phyloP scores from a whole-genome alignment of 2,797 vertebrate genomes.

The Sebastes hubbsi region DNA sequence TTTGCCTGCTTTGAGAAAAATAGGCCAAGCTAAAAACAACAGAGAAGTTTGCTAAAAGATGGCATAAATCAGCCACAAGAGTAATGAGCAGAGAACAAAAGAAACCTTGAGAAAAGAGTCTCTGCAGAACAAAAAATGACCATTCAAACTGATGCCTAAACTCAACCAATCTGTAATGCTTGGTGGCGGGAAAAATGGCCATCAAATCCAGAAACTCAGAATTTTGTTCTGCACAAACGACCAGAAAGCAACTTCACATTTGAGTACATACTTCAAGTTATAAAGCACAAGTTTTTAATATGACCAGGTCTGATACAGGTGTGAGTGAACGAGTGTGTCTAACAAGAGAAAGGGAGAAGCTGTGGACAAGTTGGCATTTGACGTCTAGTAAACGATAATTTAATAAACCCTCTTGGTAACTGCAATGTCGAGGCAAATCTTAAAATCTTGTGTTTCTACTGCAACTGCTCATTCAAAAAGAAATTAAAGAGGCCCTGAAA shows the following conservation, averaged over 20 bases:
- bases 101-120: not conserved
- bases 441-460: not conserved
- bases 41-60: not conserved
- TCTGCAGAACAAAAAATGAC: not conserved
- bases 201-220: not conserved
- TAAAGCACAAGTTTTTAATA: not conserved
- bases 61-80: not conserved
- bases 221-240: not conserved
- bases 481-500: slow-evolving; percentile 82
- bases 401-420: not conserved
- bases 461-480: slow-evolving; percentile 38
- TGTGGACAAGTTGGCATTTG: not conserved
- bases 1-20: not conserved
- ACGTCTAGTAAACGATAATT: not conserved
- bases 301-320: not conserved
- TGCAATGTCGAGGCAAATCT: not conserved
- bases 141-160: not conserved
- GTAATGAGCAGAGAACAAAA: not conserved
- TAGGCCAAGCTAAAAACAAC: not conserved
- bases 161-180: not conserved
- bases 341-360: not conserved
- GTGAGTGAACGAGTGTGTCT: not conserved
- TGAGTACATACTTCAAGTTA: not conserved
- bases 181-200: not conserved
- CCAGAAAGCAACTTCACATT: not conserved